Percentiles rank a stretch among this genome's conserved stretches.
phyloP scores from a whole-genome alignment of 53 echinoderm and acorn worm species.

The Echinometra lucunter region DNA sequence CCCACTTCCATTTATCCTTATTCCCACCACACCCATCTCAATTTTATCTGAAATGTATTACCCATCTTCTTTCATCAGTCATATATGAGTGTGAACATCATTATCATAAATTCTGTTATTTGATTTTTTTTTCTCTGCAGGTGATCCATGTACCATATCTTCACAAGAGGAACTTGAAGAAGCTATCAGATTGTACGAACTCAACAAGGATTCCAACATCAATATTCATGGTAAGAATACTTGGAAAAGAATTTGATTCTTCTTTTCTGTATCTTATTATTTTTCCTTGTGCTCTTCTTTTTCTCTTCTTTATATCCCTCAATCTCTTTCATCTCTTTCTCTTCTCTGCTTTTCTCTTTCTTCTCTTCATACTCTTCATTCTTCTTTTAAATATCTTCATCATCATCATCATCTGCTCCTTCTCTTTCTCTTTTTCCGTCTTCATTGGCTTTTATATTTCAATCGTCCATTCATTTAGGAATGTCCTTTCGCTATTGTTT shows the following conservation, averaged over 20 bases:
- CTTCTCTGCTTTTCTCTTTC: not conserved
- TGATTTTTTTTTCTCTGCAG: conserved; percentile 63
- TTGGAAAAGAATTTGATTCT: not conserved
- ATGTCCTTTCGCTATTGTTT: not conserved
- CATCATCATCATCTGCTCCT: too few species aligned
- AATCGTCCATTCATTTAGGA: not conserved
- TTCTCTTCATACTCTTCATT: not conserved
- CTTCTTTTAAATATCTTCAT: not conserved
- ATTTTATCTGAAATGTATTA: not conserved
- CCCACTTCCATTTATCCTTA: too few species aligned
- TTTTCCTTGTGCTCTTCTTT: not conserved
- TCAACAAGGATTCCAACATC: conserved; percentile 98
- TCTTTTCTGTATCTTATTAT: not conserved
- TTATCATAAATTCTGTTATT: not conserved
- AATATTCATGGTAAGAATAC: conserved; percentile 93
- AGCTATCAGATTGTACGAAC: conserved; percentile 93
- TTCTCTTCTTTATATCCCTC: not conserved
- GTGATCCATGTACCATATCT: conserved; percentile 98
- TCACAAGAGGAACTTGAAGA: conserved; percentile 96
- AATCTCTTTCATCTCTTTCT: not conserved
- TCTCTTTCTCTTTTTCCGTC: not conserved
- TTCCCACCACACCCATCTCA: not conserved
- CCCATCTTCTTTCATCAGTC: not conserved
- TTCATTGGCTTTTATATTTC: too few species aligned
- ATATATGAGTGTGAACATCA: not conserved